Base-by-base conservation (phyloP, 2,888 invertebrate species). In the Altica lythri region DNA sequence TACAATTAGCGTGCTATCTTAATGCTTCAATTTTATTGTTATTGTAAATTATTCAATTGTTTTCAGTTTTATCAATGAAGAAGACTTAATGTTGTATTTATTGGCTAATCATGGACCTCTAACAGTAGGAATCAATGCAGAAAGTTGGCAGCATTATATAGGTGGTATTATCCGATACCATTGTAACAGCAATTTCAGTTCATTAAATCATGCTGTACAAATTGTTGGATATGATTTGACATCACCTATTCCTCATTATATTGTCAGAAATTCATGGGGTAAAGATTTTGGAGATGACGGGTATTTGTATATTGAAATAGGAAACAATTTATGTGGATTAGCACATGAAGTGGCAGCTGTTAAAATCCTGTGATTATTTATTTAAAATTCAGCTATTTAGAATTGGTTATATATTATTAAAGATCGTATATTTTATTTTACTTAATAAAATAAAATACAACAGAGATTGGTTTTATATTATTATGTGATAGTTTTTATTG, bases 251-350 rank as follows among this genome's bases (percentile, higher is more conserved):
- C 92, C 92, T 0, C 84, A 86, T 76, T 94, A 92, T 73, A 90
- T 93, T 42, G 87, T 88, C 0, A 83, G 88, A 66, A 93, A 93
- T 77, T 91, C 92, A 0, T 94, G 93, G 93, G 92, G 92, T 0
- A 68, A 79, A 2, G 80, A 82, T 4, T 93, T 89, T 68, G 93
- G 92, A 0, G 80, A 86, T 61, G 76, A 79, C 16, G 93, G 93
- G 0, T 92, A 91, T 69, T 68, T 92, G 4, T 84, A 89, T 64
- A 77, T 93, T 49, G 89, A 86, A 1, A 80, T 89, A 27, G 90
- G 90, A 1, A 77, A 74, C 25, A 92, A 93, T 72, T 77, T 89
- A 12, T 94, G 93, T 72, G 92, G 92, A 1, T 72, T 90, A 54
- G 88, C 86, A 2, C 83, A 85, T 64, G 86, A 89, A 75, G 88